A percentile compares a stretch with the other conserved stretches of the same genome.
phyloP scores from a whole-genome alignment of 2,888 invertebrate species.

The Enchytraeus crypticus region DNA sequence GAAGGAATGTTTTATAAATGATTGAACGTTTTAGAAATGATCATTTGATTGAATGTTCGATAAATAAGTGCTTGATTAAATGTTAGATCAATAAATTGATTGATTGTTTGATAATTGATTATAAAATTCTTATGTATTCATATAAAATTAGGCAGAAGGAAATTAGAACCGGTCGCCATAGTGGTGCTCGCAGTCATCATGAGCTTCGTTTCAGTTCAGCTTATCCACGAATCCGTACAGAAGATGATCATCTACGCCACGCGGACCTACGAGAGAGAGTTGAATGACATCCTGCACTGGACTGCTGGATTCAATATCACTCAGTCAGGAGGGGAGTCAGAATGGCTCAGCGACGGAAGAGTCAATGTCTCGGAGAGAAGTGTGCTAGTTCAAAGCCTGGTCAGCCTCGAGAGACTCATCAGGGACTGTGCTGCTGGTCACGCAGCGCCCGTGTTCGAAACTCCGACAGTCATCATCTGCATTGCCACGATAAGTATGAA shows the following conservation, averaged over 20 bases:
- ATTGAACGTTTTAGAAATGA: too few species aligned
- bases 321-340: neutral
- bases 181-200: constrained; percentile 46
- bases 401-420: neutral
- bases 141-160: constrained; percentile 35
- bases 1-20: too few species aligned
- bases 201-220: constrained; percentile 44
- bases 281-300: neutral
- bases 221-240: constrained; percentile 42
- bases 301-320: constrained; percentile 3
- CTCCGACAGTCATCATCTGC: constrained; percentile 34
- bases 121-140: too few species aligned
- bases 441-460: constrained; percentile 9
- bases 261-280: neutral
- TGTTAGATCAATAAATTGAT: too few species aligned
- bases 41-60: too few species aligned
- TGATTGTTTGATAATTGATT: too few species aligned
- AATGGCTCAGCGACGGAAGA: neutral
- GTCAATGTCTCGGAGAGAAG: neutral
- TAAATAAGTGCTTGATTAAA: too few species aligned
- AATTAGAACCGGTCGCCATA: constrained; percentile 44
- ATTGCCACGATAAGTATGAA: constrained; percentile 36
- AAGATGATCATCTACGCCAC: constrained; percentile 32
- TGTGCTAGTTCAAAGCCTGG: neutral
- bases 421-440: constrained; percentile 1